A percentile compares a stretch with the other conserved stretches of the same genome.
These are phyloP conservation scores for Chaetura pelagica DNA, from an alignment of 2,113 vertebrate genomes.

Conservation along the genomic window DNA sequence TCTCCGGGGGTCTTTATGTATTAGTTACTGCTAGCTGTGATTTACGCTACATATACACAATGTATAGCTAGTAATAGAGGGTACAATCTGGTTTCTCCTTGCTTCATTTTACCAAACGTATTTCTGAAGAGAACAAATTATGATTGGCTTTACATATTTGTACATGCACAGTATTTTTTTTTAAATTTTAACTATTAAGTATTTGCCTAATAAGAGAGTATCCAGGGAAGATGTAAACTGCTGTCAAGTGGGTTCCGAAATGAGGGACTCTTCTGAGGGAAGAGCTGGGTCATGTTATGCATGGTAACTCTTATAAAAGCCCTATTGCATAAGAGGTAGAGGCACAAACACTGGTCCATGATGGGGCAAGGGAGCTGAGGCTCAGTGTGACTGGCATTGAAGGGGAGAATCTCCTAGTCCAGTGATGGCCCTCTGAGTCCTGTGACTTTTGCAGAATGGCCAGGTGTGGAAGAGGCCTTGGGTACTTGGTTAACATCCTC, in stretches of 20 bases:
- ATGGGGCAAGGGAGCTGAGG: not conserved
- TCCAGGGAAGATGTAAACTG: not conserved
- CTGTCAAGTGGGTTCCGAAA: not conserved
- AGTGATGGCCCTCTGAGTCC: not conserved
- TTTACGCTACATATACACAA: not conserved
- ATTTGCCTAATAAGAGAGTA: not conserved
- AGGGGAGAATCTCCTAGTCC: not conserved
- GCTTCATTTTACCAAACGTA: not conserved
- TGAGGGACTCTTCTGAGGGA: not conserved
- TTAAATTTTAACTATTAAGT: not conserved
- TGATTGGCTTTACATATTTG: not conserved
- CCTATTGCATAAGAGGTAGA: not conserved
- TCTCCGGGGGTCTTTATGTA: not conserved
- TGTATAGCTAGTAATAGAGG: not conserved
- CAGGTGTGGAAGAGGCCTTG: not conserved
- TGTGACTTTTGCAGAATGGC: not conserved
- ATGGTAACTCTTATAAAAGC: not conserved
- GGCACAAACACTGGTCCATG: not conserved
- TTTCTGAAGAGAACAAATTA: not conserved
- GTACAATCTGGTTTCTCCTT: not conserved
- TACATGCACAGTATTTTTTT: not conserved
- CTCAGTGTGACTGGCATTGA: not conserved
- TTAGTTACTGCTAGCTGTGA: not conserved
- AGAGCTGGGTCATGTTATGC: not conserved
- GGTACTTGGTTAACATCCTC: not conserved